A percentile compares a stretch with the other conserved stretches of the same genome.
Evolutionary conservation across 1,140 invertebrate species (phyloP).

Genomic region (Plectrocnemia conspersa): DNA sequence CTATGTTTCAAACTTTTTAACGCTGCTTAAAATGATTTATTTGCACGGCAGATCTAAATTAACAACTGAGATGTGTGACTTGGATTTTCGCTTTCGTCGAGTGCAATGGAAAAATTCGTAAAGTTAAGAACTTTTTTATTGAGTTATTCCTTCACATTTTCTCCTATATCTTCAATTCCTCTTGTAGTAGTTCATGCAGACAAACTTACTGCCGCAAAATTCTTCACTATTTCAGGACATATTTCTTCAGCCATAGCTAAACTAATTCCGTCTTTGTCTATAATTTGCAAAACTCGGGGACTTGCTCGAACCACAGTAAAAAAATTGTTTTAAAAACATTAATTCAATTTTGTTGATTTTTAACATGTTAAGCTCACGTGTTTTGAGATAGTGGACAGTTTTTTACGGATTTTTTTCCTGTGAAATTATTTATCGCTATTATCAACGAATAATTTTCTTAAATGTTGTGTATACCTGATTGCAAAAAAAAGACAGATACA

Average conservation of each 20-base stretch:
- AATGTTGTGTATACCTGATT: no score
- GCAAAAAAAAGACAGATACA: no score
- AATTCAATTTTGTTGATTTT: no score
- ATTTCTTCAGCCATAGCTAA: conserved; percentile 1
- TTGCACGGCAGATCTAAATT: background rate
- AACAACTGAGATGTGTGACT: background rate
- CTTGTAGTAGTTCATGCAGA: background rate
- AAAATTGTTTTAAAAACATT: no score
- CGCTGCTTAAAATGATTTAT: background rate
- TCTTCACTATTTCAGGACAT: conserved; percentile 1
- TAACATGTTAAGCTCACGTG: no score
- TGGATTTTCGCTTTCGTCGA: background rate
- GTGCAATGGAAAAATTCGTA: conserved; percentile 3
- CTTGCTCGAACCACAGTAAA: no score
- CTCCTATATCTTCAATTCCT: background rate
- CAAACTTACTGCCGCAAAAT: background rate
- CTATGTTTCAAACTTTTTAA: background rate
- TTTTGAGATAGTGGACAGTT: no score
- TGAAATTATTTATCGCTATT: no score
- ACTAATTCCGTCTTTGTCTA: no score
- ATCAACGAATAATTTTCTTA: no score
- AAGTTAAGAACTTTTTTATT: background rate
- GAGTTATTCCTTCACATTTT: background rate
- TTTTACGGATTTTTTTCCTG: no score
- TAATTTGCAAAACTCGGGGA: no score